Base-by-base conservation (phyloP, 1,140 invertebrate genomes). In the Glomeris maerens region DNA sequence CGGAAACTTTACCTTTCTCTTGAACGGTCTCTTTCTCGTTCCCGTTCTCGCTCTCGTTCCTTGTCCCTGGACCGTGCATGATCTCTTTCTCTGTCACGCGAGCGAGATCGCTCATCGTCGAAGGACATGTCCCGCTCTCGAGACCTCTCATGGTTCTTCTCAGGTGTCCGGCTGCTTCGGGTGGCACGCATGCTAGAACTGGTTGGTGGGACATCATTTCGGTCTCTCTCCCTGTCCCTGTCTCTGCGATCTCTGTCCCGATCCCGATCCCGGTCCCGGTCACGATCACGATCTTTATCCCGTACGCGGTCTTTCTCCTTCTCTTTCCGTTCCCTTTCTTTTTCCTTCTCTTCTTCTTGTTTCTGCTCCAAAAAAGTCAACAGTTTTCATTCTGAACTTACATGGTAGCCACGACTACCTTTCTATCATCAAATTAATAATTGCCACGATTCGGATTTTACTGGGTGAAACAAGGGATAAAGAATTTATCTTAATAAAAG, bases 291-390 rank as follows among this genome's bases (percentile, higher is more conserved):
- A 4, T 57, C 53, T 40, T 50, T 55, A 29, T 70, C 66, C n/a
- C 61, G 53, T 47, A 65, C 64, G n/a, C 73, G 62, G 40, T 71
- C 60, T 51, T 61, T 61, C 62, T 73, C 71, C 29, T 71, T 70
- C 55, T 74, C 58, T 27, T 64, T 67, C 48, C 69, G 60, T 58
- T 73, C 60, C 45, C 64, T 59, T 50, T 63, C 56, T 26, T 57
- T 57, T 46, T 66, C 59, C 44, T 64, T 64, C 36, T 64, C 60
- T 46, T 64, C 62, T 49, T 64, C 61, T 21, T 52, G 56, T 49
- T 56, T 59, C 58, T 61, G 46, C 21, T 50, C 49, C 25, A 14
- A 17, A 21, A 20, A 50, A 36, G 20, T 36, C 31, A 20, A 36
- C 20, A 20, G 31, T 13, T 36, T 36, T 36, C 31, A 10, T 13